Base-by-base conservation (phyloP, 23 tunicate genomes). In the Botrylloides violaceus region DNA sequence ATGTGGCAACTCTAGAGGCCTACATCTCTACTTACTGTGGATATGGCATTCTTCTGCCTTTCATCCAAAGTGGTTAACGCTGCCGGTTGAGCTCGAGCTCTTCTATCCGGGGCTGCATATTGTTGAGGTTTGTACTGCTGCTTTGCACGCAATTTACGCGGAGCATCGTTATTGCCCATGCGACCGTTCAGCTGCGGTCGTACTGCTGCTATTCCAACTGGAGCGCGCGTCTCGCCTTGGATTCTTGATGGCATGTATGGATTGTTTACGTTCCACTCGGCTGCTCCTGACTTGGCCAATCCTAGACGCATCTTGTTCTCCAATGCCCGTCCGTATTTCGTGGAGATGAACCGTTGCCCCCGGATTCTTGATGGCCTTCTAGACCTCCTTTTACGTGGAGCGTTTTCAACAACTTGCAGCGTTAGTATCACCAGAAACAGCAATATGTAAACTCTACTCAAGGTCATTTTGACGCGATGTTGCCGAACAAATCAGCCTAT, bases 21-120 rank as follows among this genome's bases (percentile, higher is more conserved):
- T n/a, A n/a, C n/a, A n/a, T n/a, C n/a, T n/a, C n/a, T n/a, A 32
- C 57, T 81, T 57, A 81, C 87, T 58, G 56, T 34, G 1, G 88
- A 79, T 26, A 76, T 70, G 3, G 60, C 76, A 32, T 76, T 70
- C 34, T 60, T 76, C 24, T 76, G 66, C 25, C 25, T 32, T 21
- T 34, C 39, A 18, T 34, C 27, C 63, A 82, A 37, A 66, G 55
- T 53, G 19, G 34, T 49, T 5, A 82, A 15, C 0, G 19, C 81
- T 2, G 75, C 48, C 15, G 60, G 48, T 4, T 59, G 71, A 0
- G 47, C 49, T 0, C 34, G 61, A 3, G 66, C 58, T 18, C 26
- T 28, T 2, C 71, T 65, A 34, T 66, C 34, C 2, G 88, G 88
- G 6, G 88, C 66, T 0, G 21, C 65, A 29, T 49, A 65, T 2